Evolutionary conservation across 2,888 invertebrate genomes (phyloP), one percentile per base, ranked within the genome.

Genomic region (Oconnorella tubifera): DNA sequence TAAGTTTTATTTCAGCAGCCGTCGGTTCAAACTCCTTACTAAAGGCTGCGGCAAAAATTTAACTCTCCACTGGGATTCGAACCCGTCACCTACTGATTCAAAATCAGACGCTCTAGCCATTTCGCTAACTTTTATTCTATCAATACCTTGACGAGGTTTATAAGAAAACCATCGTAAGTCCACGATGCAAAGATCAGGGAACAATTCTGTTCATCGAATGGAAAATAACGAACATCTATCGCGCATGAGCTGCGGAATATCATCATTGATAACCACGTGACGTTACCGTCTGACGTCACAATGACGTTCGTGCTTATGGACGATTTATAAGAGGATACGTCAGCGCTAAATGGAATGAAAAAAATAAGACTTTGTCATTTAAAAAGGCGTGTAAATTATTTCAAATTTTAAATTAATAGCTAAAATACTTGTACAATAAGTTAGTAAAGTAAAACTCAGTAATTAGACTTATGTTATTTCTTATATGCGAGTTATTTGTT

Each of bases 161-260:
- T 76, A 70, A 83, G 83, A 56, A 76, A 81, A 10, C 83, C 83
- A 68, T 85, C 85, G 75, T 85, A 85, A 0, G 85, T 85, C 85
- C 85, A 86, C 1, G 84, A 84, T 4, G 85, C 84, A 68, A 86
- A 86, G 69, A 83, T 81, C 80, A 86, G 81, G 48, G 82, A 78
- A 69, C 85, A 85, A 74, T 82, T 82, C 77, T 85, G 83, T 69
- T 85, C 84, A 75, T 86, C 86, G 69, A 86, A 86, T 0, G 86
- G 86, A 73, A 86, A 86, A 73, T 83, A 85, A 68, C 83, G 82
- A 31, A 86, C 86, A 72, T 84, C 81, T 62, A 86, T 85, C 59
- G 83, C 80, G 70, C 85, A 85, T 2, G 84, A 83, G 62, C 83
- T 83, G 72, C 84, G 83, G 76, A 85, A 85, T 63, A 86, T 84